These are phyloP conservation scores for Cydia splendana DNA, from an alignment of 1,140 invertebrate genomes.

Conservation along the genomic window DNA sequence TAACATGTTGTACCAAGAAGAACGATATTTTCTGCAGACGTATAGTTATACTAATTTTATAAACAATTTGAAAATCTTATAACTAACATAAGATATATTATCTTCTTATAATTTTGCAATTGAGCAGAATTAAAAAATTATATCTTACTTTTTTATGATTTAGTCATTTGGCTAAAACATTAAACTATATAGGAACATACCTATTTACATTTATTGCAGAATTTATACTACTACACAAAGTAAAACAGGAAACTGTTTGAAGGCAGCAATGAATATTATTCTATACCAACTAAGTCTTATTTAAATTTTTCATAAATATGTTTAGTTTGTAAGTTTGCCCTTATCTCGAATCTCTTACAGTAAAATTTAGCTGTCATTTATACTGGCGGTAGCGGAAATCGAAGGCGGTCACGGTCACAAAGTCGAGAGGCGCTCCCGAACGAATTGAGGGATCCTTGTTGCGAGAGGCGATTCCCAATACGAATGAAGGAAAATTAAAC, in stretches of 20 bases:
- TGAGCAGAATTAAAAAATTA: not conserved
- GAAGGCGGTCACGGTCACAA: not conserved
- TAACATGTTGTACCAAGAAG: not conserved
- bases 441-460: not conserved
- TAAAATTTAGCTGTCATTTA: slow-evolving; percentile 18
- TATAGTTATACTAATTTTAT: not conserved
- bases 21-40: not conserved
- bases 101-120: not conserved
- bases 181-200: not conserved
- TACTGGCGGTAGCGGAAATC: slow-evolving; percentile 11
- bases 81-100: not conserved
- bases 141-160: not conserved
- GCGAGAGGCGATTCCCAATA: not conserved
- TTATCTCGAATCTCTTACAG: slow-evolving; percentile 28
- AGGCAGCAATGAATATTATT: not conserved
- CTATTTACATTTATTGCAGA: not conserved
- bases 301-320: not conserved
- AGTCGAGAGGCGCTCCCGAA: not conserved
- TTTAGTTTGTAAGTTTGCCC: slow-evolving; percentile 25
- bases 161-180: not conserved
- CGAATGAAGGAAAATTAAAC: not conserved
- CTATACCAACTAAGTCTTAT: not conserved
- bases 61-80: not conserved
- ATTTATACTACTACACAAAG: not conserved
- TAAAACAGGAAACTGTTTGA: not conserved